Percentiles rank a stretch among this genome's conserved stretches.
Conservation (phyloP, 53 echinoderm and acorn worm species). For the Temnopleurus reevesii region DNA sequence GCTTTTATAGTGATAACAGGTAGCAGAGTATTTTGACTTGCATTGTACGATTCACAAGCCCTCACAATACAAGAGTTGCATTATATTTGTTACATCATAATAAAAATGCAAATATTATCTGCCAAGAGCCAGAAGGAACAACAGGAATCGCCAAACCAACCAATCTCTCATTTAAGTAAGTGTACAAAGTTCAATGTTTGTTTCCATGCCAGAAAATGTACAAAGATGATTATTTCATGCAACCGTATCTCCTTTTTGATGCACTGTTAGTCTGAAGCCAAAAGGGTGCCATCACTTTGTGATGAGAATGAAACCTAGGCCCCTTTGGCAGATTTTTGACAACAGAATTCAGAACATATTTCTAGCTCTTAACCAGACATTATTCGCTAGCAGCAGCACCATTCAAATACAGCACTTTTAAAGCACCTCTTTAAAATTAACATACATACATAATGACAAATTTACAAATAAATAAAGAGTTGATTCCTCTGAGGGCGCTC, state of each 20-base stretch:
- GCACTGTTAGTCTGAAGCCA: no score
- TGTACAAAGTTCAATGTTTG: no score
- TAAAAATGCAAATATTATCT: neutral
- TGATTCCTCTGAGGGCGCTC: neutral
- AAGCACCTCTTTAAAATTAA: no score
- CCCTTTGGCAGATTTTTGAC: no score
- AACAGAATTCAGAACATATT: no score
- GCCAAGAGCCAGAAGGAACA: neutral
- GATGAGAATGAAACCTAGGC: no score
- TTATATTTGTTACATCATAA: neutral
- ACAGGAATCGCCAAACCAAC: no score
- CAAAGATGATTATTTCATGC: no score
- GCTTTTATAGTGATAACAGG: neutral
- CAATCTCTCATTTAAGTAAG: no score
- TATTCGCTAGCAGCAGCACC: slow-evolving; percentile 18
- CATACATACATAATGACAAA: slow-evolving; percentile 9
- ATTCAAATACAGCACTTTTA: slow-evolving; percentile 28
- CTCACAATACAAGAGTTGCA: neutral
- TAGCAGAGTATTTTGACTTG: neutral
- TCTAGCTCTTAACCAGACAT: neutral
- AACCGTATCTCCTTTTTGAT: no score
- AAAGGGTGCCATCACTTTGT: no score
- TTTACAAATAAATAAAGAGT: slow-evolving; percentile 30
- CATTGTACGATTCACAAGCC: neutral
- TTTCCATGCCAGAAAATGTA: no score